Evolutionary conservation across 2,888 invertebrate species (phyloP).

Genomic region (Steinernema hermaphroditum): DNA sequence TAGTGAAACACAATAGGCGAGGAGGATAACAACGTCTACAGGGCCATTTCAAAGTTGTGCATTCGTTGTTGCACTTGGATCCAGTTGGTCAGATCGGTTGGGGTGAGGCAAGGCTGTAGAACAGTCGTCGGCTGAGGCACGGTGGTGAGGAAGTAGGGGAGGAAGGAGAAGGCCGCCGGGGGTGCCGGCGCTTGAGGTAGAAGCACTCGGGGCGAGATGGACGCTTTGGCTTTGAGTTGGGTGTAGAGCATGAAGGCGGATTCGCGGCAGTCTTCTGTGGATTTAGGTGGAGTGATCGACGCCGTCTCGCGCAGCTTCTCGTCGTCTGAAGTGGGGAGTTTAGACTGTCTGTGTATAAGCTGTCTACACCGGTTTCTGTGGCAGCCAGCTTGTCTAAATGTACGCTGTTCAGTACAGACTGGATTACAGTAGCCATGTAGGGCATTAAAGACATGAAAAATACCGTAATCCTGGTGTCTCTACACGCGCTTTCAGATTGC

Average conservation of each 20-base stretch:
- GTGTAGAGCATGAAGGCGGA: slow-evolving; percentile 25
- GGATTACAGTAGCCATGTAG: too few relatives aligned
- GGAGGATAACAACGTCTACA: too few relatives aligned
- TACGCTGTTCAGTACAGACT: too few relatives aligned
- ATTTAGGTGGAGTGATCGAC: too few relatives aligned
- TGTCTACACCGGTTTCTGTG: too few relatives aligned
- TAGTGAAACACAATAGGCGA: background rate
- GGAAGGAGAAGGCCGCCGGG: slow-evolving; percentile 1
- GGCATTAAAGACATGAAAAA: too few relatives aligned
- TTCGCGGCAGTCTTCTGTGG: slow-evolving; percentile 1
- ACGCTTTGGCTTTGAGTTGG: background rate
- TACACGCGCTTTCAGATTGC: background rate
- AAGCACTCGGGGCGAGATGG: background rate
- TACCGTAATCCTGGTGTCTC: background rate
- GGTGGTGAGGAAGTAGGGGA: slow-evolving; percentile 10
- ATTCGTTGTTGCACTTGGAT: slow-evolving; percentile 9
- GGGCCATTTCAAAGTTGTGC: slow-evolving; percentile 13
- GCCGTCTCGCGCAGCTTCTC: background rate
- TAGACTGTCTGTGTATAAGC: too few relatives aligned
- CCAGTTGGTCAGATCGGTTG: background rate
- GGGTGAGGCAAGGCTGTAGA: background rate
- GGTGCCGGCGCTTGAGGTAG: slow-evolving; percentile 14
- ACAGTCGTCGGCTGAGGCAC: background rate
- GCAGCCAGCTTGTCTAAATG: too few relatives aligned
- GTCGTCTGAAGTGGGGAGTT: background rate